These are phyloP conservation scores for Entomobrya multifasciata DNA, from an alignment of 2,888 invertebrate genomes.

Conservation along the genomic window DNA sequence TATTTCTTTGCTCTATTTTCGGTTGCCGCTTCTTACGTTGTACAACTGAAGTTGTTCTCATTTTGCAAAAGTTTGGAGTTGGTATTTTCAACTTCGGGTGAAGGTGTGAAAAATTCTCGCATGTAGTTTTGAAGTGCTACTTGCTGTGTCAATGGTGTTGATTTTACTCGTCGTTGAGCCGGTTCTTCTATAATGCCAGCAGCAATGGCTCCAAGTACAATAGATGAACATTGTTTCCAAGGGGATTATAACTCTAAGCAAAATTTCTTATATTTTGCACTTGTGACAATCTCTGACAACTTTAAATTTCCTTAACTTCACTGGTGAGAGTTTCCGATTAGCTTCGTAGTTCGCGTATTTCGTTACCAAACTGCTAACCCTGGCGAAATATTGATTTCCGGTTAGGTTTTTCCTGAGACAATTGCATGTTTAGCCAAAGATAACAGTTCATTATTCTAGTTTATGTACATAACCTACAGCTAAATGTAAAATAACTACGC, in stretches of 20 bases:
- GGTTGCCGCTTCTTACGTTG: neutral
- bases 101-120: neutral
- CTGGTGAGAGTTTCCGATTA: neutral
- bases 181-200: neutral
- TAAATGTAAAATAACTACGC: no score
- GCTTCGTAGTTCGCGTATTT: neutral
- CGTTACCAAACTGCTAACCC: neutral
- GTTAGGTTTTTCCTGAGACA: no score
- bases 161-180: neutral
- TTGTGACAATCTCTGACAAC: neutral
- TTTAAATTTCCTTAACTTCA: neutral
- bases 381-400: neutral
- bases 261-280: neutral
- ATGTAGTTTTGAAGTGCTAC: no score
- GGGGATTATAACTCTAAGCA: neutral
- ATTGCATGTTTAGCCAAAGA: neutral
- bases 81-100: neutral
- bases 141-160: neutral
- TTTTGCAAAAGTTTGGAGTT: neutral
- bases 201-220: no score
- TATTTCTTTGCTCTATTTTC: neutral
- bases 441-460: neutral
- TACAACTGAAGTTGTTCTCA: neutral
- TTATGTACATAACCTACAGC: no score
- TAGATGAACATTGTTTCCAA: neutral